Evolutionary conservation across 2,888 invertebrate genomes (phyloP), one percentile per base, ranked within the genome.

Genomic region (Eurois occulta): DNA sequence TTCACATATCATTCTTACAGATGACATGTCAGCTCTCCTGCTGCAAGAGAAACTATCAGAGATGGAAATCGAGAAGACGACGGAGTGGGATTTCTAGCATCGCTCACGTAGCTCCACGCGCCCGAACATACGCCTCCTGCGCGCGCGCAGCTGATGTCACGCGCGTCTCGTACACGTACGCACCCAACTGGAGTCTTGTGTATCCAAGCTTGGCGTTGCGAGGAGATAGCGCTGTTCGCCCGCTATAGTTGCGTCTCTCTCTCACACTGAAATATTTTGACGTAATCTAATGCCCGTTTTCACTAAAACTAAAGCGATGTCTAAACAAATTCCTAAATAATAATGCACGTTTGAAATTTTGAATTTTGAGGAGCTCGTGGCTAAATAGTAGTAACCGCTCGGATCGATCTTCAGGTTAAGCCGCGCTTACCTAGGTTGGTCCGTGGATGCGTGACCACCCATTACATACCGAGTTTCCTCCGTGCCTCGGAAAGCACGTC

Each of bases 11-110:
- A 16, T 32, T 28, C 28, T 58, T 8, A 60, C 95, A 97, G 98
- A 97, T 93, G 97, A 97, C 92, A 95, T 97, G 92, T 97, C 97
- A 76, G 97, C 97, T n/a, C 92, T 97, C 8, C 94, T 97, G 52
- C 94, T 97, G 67, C 96, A 97, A 89, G 97, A 97, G 88, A 97
- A 97, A 91, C 91, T 98, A 84, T 95, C 97, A 0, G 97, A 97
- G 83, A 95, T 98, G 95, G 97, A 97, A 43, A 95, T 98, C 77
- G 97, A 97, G 87, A 97, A 96, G 86, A 91, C 97, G 3, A 97
- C 97, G 35, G 97, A 97, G 86, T 98, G 98, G 98, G 97, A 98
- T 93, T 98, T 98, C 93, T 97, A 96, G 93, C 79, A 67, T 77
- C 82, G 55, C 46, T 48, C 60, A 10, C 55, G 10, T 13, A 21